phyloP scores from a whole-genome alignment of 2,888 invertebrate genomes.

The Morpho helenor region DNA sequence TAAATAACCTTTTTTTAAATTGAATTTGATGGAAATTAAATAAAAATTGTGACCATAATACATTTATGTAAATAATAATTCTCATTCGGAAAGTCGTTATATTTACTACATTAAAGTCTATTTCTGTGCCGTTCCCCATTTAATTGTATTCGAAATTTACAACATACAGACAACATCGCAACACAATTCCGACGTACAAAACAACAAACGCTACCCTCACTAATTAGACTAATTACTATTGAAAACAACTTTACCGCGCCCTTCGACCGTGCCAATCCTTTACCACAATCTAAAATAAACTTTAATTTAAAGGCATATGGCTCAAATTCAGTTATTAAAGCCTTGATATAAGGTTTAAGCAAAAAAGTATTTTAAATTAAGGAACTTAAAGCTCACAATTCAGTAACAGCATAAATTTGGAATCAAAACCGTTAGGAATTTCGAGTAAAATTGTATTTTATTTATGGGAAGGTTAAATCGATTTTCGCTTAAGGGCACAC shows the following conservation, averaged over 20 bases:
- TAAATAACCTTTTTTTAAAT: too few species aligned
- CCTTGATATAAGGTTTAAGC: background rate
- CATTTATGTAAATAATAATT: too few species aligned
- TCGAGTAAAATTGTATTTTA: background rate
- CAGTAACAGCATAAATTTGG: background rate
- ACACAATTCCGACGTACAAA: constrained; percentile 14
- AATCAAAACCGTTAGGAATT: background rate
- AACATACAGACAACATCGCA: background rate
- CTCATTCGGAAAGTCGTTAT: too few species aligned
- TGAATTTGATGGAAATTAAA: too few species aligned
- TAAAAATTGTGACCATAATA: too few species aligned
- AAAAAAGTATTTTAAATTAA: constrained; percentile 3
- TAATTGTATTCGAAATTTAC: background rate
- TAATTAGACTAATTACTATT: constrained; percentile 67
- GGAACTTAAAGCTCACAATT: background rate
- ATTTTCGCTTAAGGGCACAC: constrained; percentile 21
- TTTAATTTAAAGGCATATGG: constrained; percentile 12
- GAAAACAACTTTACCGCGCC: constrained; percentile 45
- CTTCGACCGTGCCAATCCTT: constrained; percentile 27
- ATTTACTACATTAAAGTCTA: too few species aligned
- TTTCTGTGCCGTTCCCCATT: too few species aligned
- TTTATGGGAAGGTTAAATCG: background rate
- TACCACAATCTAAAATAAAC: constrained; percentile 28
- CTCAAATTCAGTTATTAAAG: constrained; percentile 4
- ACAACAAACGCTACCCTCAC: constrained; percentile 40